Percentiles rank a stretch among this genome's conserved stretches.
Evolutionary conservation across 2,888 invertebrate genomes (phyloP).

Genomic region (Tipula helvola): DNA sequence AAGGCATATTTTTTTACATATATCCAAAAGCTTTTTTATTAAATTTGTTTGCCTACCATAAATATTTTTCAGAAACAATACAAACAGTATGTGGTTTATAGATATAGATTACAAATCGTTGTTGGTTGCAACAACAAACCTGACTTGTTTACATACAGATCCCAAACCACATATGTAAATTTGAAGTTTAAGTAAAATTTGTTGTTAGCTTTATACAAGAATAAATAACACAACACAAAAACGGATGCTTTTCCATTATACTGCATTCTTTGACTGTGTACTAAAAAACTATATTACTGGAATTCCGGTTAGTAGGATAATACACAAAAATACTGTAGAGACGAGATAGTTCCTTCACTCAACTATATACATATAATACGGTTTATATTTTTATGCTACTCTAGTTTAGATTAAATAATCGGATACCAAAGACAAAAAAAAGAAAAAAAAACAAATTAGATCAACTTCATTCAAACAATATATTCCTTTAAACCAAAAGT

Average conservation of each 20-base stretch:
- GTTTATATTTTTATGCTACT: not conserved
- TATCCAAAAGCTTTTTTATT: not conserved
- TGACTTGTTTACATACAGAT: not conserved
- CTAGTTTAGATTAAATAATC: not conserved
- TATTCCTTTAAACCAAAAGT: not conserved
- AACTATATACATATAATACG: not conserved
- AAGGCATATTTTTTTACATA: not conserved
- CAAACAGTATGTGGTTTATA: not conserved
- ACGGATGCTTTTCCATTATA: not conserved
- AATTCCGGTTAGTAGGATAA: not conserved
- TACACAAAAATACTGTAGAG: not conserved
- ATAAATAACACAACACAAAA: not conserved
- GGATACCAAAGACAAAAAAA: not conserved
- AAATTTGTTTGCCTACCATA: not conserved
- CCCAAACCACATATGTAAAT: not conserved
- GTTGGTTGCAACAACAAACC: not conserved
- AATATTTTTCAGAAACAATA: not conserved
- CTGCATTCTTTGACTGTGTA: not conserved
- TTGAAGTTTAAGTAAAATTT: not conserved
- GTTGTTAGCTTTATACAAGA: not conserved
- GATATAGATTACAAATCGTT: not conserved
- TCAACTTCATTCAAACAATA: not conserved
- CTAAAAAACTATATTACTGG: not conserved
- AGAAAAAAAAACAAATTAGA: not conserved
- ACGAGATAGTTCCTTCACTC: not conserved